Evolutionary conservation across 2,797 vertebrate genomes (phyloP), one percentile per base, ranked within the genome.

Genomic region (Gobionotothen gibberifrons): DNA sequence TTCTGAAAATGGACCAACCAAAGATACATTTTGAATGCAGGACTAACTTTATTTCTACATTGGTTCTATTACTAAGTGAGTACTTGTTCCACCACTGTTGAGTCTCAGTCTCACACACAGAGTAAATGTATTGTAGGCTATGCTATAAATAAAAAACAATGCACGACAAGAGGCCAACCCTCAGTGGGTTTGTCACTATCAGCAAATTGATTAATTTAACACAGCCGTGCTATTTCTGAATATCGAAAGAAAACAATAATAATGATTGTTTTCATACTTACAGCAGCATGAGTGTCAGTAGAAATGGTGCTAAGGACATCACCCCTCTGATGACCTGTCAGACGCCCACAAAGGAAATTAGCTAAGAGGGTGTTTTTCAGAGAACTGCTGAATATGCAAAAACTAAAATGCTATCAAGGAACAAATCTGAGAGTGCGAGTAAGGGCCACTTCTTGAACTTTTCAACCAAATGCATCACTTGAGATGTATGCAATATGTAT

Each of bases 291-390:
- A 13, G 63, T 63, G 69, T 76, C 63, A 49, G 61, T 44, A 5
- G 84, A 29, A 6, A 3, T 0, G 11, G 83, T 78, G 19, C 85
- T 49, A 8, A 14, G 11, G 3, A 13, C 4, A 7, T 5, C 29
- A 11, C 52, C 66, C 47, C 19, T 40, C 10, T 74, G 70, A 17
- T 81, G 83, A 84, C 75, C 90, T 93, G 77, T 58, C 16, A 51
- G 9, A 7, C 3, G 71, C 48, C 17, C 55, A 54, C 32, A 70
- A 55, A 51, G 14, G 11, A 46, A 78, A 72, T 13, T 5, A 73
- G 21, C n/a, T 1, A 43, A 66, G 59, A 84, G 64, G 58, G 83
- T 67, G 26, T 85, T 77, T 66, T 52, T 60, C 9, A 39, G 19
- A 74, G 47, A 72, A 29, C 12, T 52, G 58, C 51, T 53, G 7